Percentiles rank a stretch among this genome's conserved stretches.
These are phyloP conservation scores for Malthinus seriepunctatus DNA, from an alignment of 2,888 invertebrate genomes.

Conservation along the genomic window DNA sequence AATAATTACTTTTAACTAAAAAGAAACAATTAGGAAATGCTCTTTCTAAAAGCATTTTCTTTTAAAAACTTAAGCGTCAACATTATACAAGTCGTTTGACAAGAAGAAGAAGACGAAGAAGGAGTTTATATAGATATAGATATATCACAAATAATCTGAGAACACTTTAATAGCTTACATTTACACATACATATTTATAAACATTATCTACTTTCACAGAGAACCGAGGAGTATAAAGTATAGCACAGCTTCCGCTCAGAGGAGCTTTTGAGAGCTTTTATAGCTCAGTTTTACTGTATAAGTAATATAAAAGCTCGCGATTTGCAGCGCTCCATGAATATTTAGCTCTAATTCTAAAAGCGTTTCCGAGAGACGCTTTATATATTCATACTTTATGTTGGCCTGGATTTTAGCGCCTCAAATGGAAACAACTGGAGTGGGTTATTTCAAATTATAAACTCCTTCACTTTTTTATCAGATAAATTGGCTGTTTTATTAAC, in stretches of 20 bases:
- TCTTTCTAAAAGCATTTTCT: no score
- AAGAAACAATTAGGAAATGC: no score
- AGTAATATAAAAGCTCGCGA: slow-evolving; percentile 57
- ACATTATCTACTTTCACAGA: slow-evolving; percentile 57
- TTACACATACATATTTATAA: slow-evolving; percentile 57
- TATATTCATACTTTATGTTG: slow-evolving; percentile 51
- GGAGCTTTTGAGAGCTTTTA: slow-evolving; percentile 54
- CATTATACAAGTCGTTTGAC: slow-evolving; percentile 1
- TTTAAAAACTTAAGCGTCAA: not conserved
- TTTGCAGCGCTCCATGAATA: slow-evolving; percentile 57
- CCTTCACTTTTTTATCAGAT: slow-evolving; percentile 10
- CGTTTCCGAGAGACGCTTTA: slow-evolving; percentile 54
- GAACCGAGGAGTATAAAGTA: slow-evolving; percentile 53
- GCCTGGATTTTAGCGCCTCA: slow-evolving; percentile 42
- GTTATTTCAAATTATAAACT: slow-evolving; percentile 20
- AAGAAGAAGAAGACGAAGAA: not conserved
- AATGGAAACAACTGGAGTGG: slow-evolving; percentile 26
- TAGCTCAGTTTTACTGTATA: slow-evolving; percentile 52
- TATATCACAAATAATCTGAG: slow-evolving; percentile 32
- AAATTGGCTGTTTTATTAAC: slow-evolving; percentile 3
- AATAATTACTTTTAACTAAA: no score
- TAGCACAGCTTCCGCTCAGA: slow-evolving; percentile 48
- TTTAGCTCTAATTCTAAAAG: slow-evolving; percentile 57
- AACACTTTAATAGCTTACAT: slow-evolving; percentile 50
- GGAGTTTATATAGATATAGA: no score